A percentile compares a stretch with the other conserved stretches of the same genome.
These are phyloP conservation scores for Clanis bilineata DNA, from an alignment of 2,888 invertebrate species.

Conservation along the genomic window DNA sequence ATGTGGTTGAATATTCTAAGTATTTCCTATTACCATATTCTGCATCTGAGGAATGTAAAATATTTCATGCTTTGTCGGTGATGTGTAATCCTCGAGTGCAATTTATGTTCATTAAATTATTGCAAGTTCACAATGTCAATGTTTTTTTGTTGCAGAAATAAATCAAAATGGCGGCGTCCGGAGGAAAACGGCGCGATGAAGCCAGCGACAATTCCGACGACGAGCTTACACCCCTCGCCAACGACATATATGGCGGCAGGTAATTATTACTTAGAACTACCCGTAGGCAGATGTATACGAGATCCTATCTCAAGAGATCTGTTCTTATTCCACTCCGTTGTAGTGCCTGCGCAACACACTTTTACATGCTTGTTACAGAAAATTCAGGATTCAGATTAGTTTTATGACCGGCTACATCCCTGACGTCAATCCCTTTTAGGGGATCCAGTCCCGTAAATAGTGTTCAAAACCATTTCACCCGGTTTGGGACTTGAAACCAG, in stretches of 20 bases:
- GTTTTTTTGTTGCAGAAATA: conserved; percentile 41
- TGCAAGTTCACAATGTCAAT: neutral
- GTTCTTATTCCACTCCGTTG: no score
- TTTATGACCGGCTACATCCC: no score
- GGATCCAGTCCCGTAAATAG: no score
- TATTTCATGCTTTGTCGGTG: conserved; percentile 4
- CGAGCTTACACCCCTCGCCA: conserved; percentile 92
- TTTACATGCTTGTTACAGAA: no score
- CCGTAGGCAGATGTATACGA: no score
- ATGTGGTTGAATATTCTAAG: neutral
- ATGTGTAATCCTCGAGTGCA: neutral
- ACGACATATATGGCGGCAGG: conserved; percentile 96
- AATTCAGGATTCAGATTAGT: no score
- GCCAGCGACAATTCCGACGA: conserved; percentile 92
- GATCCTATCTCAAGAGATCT: no score
- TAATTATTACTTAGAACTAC: conserved; percentile 68
- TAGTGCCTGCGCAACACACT: no score
- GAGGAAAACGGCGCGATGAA: conserved; percentile 85
- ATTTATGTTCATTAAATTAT: neutral
- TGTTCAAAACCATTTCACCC: no score
- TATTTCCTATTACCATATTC: conserved; percentile 9
- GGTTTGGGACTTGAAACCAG: no score
- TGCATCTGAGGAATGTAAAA: neutral
- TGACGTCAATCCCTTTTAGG: no score
- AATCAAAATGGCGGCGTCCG: conserved; percentile 84